A percentile compares a stretch with the other conserved stretches of the same genome.
Conservation (phyloP, 2,113 vertebrate species). For the Mastomys coucha region DNA sequence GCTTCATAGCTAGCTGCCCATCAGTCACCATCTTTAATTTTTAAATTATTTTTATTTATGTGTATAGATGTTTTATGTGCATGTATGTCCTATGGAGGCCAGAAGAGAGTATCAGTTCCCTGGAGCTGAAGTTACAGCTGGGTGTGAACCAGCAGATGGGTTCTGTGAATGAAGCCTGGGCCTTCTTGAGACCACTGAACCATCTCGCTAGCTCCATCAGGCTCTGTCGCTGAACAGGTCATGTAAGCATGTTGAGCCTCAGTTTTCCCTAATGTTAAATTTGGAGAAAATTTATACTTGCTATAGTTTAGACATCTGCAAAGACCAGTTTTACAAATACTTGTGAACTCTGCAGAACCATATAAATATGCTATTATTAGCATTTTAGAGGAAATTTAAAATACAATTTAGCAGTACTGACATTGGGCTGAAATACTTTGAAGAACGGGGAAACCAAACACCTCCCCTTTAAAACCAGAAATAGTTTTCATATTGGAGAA, state of each 20-base stretch:
- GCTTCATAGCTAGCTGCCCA: neutral
- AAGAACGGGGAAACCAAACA: conserved; percentile 37
- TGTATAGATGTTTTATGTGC: neutral
- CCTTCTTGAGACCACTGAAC: neutral
- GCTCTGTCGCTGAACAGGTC: neutral
- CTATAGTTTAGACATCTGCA: neutral
- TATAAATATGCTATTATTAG: neutral
- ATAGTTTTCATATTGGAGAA: neutral
- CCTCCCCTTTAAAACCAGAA: neutral
- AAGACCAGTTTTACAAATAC: neutral
- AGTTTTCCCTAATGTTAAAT: neutral
- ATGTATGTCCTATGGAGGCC: neutral
- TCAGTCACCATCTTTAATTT: neutral
- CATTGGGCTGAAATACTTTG: conserved; percentile 70
- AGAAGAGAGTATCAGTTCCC: neutral
- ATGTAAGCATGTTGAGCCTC: neutral
- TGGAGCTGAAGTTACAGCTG: neutral
- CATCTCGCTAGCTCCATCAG: neutral
- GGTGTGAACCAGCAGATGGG: neutral
- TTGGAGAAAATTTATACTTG: neutral
- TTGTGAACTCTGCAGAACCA: neutral
- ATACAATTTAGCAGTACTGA: conserved; percentile 80
- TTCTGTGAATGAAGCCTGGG: neutral
- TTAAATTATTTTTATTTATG: neutral
- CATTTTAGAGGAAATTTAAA: conserved; percentile 60